phyloP scores from a whole-genome alignment of 2,113 vertebrate species.

The Lichenostomus cassidix region DNA sequence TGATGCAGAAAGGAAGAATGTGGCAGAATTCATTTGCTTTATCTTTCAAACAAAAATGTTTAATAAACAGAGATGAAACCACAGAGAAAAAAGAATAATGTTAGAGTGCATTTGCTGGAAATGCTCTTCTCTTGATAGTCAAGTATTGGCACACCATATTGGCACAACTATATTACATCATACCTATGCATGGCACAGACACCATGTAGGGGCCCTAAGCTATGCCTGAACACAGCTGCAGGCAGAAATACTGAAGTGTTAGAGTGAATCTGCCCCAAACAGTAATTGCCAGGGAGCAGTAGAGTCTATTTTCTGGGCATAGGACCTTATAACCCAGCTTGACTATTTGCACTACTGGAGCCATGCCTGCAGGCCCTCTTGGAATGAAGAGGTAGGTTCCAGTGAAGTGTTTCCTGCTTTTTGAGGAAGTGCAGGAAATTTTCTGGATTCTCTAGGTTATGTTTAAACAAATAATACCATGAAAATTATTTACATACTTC shows the following conservation, averaged over 20 bases:
- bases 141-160: background rate
- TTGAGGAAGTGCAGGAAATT: background rate
- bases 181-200: background rate
- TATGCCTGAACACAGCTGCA: background rate
- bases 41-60: background rate
- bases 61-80: slow-evolving; percentile 28
- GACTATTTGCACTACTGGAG: background rate
- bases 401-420: background rate
- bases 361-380: background rate
- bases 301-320: background rate
- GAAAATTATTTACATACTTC: background rate
- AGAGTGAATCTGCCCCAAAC: background rate
- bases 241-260: background rate
- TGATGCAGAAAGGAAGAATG: background rate
- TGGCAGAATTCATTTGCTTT: background rate
- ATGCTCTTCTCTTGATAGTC: background rate
- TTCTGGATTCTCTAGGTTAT: background rate
- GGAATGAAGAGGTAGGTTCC: background rate
- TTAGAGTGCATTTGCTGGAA: slow-evolving; percentile 17
- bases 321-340: background rate
- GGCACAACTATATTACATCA: background rate
- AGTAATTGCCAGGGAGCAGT: background rate
- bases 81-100: background rate
- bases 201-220: fast-evolving
- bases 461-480: background rate